A percentile compares a stretch with the other conserved stretches of the same genome.
phyloP scores from a whole-genome alignment of 2,888 invertebrate genomes.

The Mamestra brassicae region DNA sequence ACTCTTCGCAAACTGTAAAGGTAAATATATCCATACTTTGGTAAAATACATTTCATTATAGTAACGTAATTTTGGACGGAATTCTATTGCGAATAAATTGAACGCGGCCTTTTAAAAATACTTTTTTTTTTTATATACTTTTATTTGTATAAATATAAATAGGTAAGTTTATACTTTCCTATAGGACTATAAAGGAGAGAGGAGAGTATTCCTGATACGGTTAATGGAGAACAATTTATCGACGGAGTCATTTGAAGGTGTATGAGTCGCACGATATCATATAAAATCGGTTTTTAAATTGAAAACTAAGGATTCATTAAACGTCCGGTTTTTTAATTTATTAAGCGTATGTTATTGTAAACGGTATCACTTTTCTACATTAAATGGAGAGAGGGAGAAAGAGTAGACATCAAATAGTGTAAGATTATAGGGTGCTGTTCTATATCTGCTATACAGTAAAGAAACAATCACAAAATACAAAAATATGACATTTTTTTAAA shows the following conservation, averaged over 20 bases:
- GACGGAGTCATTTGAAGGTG: constrained; percentile 30
- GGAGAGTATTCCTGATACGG: constrained; percentile 50
- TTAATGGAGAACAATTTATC: constrained; percentile 8
- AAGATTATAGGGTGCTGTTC: too few relatives aligned
- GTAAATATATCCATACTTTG: constrained; percentile 60
- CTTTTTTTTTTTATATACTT: constrained; percentile 33
- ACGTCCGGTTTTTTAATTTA: background rate
- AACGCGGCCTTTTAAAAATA: constrained; percentile 54
- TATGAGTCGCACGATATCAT: constrained; percentile 7
- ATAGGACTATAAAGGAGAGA: constrained; percentile 29
- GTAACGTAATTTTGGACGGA: constrained; percentile 85
- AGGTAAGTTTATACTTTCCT: constrained; percentile 39
- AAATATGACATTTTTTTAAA: too few relatives aligned
- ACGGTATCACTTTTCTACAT: background rate
- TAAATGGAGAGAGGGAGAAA: background rate
- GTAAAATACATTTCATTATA: constrained; percentile 60
- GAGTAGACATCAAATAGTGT: background rate
- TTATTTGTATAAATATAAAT: constrained; percentile 63
- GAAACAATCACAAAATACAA: too few relatives aligned
- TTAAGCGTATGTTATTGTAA: background rate
- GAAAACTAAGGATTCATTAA: background rate
- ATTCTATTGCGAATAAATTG: constrained; percentile 74
- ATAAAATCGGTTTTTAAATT: background rate
- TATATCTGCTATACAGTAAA: too few relatives aligned
- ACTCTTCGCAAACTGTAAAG: constrained; percentile 14